Base-by-base conservation (phyloP, 2,888 invertebrate genomes). In the Eilema griseolum region DNA sequence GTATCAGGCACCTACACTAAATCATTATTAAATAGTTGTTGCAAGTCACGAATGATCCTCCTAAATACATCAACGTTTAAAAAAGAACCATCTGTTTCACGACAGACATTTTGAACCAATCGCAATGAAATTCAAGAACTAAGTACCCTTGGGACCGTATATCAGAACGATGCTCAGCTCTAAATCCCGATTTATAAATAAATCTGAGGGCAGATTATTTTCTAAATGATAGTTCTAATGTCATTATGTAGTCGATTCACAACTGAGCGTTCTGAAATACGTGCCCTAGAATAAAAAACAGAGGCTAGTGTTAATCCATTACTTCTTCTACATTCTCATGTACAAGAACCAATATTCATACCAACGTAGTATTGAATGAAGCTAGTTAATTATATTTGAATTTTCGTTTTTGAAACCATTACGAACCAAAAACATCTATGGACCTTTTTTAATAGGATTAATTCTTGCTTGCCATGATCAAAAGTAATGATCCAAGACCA, bases 1-100 rank as follows among this genome's bases (percentile, higher is more conserved):
- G 57, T 72, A 71, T 79, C 75, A 76, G 73, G 74, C 83, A 78
- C 76, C 83, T 82, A 82, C 64, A 68, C 61, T 73, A 70, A 71
- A 72, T 23, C 31, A 56, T n/a, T 56, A 64, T 52, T 62, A 56
- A 69, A 73, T 67, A 31, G 66, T 26, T 66, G 20, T 66, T 66
- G 59, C 37, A 60, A 66, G n/a, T 66, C 59, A 37, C 37, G 59
- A 66, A 57, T 23, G 31, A 0, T 1, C 56, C 8, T 26, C 23
- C n/a, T 5, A 37, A 46, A 46, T 46, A 46, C 46, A 20, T 20
- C 14, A 1, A 46, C 16, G 14, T 1, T 20, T 7, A 20, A 20
- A 46, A 46, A 46, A 46, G 7, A 46, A 46, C 3, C 7, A 1
- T 5, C 46, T 20, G 20, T 46, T 46, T 46, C 46, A 20, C 20